Base-by-base conservation (phyloP, 2,113 vertebrate species). In the Leptosomus discolor region DNA sequence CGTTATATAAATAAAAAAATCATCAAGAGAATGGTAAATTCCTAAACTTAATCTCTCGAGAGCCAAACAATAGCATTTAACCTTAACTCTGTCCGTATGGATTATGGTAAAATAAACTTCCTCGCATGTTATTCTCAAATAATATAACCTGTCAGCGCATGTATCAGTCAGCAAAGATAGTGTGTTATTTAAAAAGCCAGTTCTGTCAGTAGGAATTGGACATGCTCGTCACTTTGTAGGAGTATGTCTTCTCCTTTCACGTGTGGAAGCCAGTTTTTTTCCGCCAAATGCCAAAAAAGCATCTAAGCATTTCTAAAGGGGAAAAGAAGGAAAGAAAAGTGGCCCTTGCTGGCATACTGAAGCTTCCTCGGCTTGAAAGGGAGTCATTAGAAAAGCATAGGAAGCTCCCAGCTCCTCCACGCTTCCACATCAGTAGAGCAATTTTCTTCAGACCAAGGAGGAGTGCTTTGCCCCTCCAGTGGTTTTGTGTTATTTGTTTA, bases 101-200 rank as follows among this genome's bases (percentile, higher is more conserved):
- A 85, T 96, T 90, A 95, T 53, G 30, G 82, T 82, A 82, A 94
- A 93, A 91, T 85, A 94, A 94, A 94, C 69, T 92, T 96, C 73
- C 84, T 92, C 11, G 3, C 10, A 15, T 68, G 68, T 81, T 95
- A 69, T 85, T 93, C 57, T 90, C 65, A 68, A 92, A 82, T 91
- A 88, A 57, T 90, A 76, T 57, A 88, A 76, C 70, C 77, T 94
- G 85, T 88, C 92, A 94, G 69, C 61, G 85, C 48, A 32, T 45
- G 61, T 82, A 39, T 75, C 90, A 93, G 48, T 91, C 77, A 93
- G 78, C n/a, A 89, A 78, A 89, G 73, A 48, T 30, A 87, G 32
- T n/a, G 29, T 69, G 48, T 85, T 89, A 67, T 93, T 88, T 76
- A 7, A 85, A 85, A 85, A 78, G 50, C 11, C 15, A 63, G 15